Evolutionary conservation across 2,113 vertebrate species (phyloP).

Genomic region (Recurvirostra avosetta): DNA sequence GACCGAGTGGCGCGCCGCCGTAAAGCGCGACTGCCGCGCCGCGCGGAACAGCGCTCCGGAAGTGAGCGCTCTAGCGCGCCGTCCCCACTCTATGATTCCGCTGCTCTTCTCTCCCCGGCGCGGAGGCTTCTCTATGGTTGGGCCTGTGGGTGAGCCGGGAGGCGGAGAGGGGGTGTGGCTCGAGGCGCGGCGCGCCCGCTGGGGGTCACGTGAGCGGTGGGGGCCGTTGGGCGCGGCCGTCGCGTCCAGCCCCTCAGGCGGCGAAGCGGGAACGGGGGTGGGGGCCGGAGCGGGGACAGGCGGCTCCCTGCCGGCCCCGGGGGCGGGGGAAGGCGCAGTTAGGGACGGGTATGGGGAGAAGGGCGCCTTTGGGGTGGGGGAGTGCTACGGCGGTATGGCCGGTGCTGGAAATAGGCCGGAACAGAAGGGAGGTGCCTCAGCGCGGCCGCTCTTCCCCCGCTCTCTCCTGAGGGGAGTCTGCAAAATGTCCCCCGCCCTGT

Average conservation of each 20-base stretch:
- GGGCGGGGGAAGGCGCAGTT: too few relatives aligned
- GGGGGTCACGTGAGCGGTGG: neutral
- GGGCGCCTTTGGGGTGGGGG: neutral
- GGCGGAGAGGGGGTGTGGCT: neutral
- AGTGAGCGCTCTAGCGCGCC: rapidly evolving
- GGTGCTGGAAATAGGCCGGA: rapidly evolving
- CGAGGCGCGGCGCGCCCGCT: neutral
- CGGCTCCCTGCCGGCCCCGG: neutral
- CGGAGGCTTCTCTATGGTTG: neutral
- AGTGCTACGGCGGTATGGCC: too few relatives aligned
- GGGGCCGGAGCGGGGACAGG: too few relatives aligned
- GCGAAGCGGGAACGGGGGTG: too few relatives aligned
- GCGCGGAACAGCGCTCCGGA: neutral
- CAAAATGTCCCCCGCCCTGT: neutral
- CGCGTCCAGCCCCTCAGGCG: rapidly evolving
- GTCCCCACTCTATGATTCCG: rapidly evolving
- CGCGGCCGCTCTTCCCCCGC: rapidly evolving
- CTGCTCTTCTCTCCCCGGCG: neutral
- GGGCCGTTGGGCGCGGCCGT: neutral
- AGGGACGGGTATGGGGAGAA: rapidly evolving
- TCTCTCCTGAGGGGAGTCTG: neutral
- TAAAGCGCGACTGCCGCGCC: neutral
- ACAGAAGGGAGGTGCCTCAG: rapidly evolving
- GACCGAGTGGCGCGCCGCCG: neutral
- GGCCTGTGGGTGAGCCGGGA: too few relatives aligned